Evolutionary conservation across 2,888 invertebrate species (phyloP), one percentile per base, ranked within the genome.

Genomic region (Hecatera dysodea): DNA sequence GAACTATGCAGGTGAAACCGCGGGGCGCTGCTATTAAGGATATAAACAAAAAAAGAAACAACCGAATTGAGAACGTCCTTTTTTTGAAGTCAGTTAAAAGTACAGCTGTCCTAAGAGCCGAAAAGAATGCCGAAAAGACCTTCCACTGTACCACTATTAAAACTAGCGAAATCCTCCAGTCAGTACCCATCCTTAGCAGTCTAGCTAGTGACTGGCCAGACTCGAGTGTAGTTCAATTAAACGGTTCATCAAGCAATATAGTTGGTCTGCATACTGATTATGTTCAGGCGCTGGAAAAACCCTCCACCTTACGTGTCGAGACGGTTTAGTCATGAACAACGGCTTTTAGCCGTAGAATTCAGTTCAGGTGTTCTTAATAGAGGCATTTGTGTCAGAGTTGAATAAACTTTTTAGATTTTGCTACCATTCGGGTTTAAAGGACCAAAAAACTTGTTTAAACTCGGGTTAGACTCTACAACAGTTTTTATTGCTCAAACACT

Each of bases 241-340:
- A 73, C 89, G 87, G 86, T 86, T 83, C 88, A 87, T 82, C 80
- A 72, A 78, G 73, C 87, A 88, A 60, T 75, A 67, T 42, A 60
- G 71, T 67, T 75, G 64, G 81, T 81, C 80, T 85, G 86, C 74
- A 85, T 87, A 87, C 53, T 80, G 78, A 86, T 80, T 78, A 64
- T 42, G 78, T 42, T 56, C 39, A 64, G 57, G 55, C 64, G 55
- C 67, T 68, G 39, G 50, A 46, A 67, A 74, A 78, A 60, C 73
- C 78, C 71, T 81, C 72, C 81, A 77, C 27, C 12, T 19, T 7
- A 36, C n/a, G 17, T 53, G 63, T 64, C 67, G 60, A 56, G 44
- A 67, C 67, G 1, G 2, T 0, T 64, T 56, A 79, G 56, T 29
- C 24, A 56, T 44, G 33, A 69, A 46, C 33, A 42, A 53, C 53